phyloP scores from a whole-genome alignment of 2,888 invertebrate genomes.

The Cheilosia variabilis region DNA sequence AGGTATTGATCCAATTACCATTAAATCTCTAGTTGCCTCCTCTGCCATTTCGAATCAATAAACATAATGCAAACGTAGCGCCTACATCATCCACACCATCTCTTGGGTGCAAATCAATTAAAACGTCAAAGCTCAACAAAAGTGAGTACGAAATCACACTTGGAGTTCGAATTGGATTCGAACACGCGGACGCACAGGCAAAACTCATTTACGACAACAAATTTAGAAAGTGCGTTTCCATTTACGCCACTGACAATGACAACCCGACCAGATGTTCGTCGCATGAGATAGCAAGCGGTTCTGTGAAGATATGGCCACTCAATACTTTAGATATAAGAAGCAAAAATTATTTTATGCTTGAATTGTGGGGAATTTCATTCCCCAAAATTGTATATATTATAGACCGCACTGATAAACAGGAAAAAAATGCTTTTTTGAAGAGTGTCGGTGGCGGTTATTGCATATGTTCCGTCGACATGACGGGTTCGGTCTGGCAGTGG shows the following conservation, averaged over 20 bases:
- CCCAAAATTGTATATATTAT: neutral
- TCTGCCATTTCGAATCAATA: slow-evolving; percentile 29
- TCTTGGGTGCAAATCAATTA: slow-evolving; percentile 35
- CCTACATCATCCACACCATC: neutral
- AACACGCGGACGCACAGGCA: slow-evolving; percentile 36
- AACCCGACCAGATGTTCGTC: slow-evolving; percentile 59
- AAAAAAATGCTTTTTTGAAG: neutral
- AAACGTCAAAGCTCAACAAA: slow-evolving; percentile 29
- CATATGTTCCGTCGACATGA: slow-evolving; percentile 43
- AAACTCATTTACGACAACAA: slow-evolving; percentile 59
- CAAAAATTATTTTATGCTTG: slow-evolving; percentile 18
- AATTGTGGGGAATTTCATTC: slow-evolving; percentile 10
- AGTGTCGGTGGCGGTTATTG: slow-evolving; percentile 38
- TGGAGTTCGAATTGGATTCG: slow-evolving; percentile 21
- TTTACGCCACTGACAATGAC: slow-evolving; percentile 44
- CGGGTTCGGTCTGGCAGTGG: slow-evolving; percentile 26
- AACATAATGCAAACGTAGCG: slow-evolving; percentile 27
- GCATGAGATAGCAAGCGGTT: slow-evolving; percentile 15
- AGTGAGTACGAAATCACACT: slow-evolving; percentile 3
- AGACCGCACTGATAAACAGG: slow-evolving; percentile 11
- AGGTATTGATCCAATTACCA: slow-evolving; percentile 51
- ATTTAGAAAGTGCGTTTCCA: slow-evolving; percentile 70
- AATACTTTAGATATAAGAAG: slow-evolving; percentile 2
- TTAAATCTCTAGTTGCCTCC: slow-evolving; percentile 34
- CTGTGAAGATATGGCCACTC: slow-evolving; percentile 31